phyloP scores from a whole-genome alignment of 2,888 invertebrate species.

The Tuberolachnus salignus region DNA sequence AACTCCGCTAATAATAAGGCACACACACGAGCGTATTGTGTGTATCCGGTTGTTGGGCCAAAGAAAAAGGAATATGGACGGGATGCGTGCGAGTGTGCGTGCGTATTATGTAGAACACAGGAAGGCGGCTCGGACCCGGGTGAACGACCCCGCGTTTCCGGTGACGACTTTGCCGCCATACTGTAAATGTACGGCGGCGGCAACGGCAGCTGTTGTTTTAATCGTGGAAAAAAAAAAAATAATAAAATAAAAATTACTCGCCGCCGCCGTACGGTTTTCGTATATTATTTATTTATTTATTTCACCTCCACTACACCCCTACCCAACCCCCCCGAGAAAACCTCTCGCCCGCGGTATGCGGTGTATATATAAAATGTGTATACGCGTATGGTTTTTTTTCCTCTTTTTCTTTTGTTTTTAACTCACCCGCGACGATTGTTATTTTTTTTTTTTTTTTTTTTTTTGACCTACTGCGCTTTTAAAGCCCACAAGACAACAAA shows the following conservation, averaged over 20 bases:
- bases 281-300: constrained; percentile 6
- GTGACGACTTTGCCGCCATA: constrained; percentile 32
- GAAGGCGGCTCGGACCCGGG: constrained; percentile 54
- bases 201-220: constrained; percentile 52
- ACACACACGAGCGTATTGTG: constrained; percentile 13
- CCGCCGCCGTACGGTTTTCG: background rate
- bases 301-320: background rate
- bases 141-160: constrained; percentile 53
- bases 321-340: background rate
- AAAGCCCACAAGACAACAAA: background rate
- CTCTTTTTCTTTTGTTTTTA: background rate
- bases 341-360: background rate
- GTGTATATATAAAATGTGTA: background rate
- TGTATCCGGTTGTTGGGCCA: constrained; percentile 52
- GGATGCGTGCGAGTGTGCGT: constrained; percentile 14
- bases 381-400: background rate
- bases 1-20: constrained; percentile 49
- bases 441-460: background rate
- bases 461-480: constrained; percentile 2
- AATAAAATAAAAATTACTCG: background rate
- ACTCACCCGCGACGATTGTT: background rate
- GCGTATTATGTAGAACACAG: constrained; percentile 51
- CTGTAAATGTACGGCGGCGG: background rate
- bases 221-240: constrained; percentile 38
- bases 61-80: constrained; percentile 53